A percentile compares a stretch with the other conserved stretches of the same genome.
These are phyloP conservation scores for Spongia lamella DNA, from an alignment of 37 sponge, comb jelly and placozoan genomes.

Conservation along the genomic window DNA sequence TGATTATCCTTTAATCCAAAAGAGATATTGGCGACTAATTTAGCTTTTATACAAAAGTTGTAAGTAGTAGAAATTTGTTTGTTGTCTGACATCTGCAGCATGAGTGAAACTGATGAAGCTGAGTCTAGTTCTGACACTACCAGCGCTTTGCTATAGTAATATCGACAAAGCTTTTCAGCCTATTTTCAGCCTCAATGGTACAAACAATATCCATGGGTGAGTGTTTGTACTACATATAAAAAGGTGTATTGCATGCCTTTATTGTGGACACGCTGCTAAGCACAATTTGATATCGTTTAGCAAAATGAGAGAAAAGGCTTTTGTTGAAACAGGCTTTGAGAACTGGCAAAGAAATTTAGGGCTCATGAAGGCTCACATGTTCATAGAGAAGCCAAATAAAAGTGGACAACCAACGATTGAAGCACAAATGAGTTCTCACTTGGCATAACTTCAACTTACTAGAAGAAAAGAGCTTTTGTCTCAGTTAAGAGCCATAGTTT, in stretches of 20 bases:
- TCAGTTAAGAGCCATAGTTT: conserved; percentile 44
- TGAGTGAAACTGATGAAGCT: too few relatives aligned
- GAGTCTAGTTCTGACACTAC: conserved; percentile 9
- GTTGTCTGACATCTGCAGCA: too few relatives aligned
- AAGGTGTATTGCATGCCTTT: conserved; percentile 41
- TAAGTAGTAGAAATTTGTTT: too few relatives aligned
- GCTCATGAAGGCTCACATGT: conserved; percentile 39
- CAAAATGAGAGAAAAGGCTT: conserved; percentile 41
- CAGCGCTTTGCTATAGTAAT: conserved; percentile 30
- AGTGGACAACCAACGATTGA: conserved; percentile 43
- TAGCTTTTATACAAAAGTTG: too few relatives aligned
- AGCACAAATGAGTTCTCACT: conserved; percentile 19
- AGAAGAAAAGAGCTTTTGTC: conserved; percentile 46
- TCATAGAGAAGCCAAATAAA: conserved; percentile 52
- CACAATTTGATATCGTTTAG: conserved; percentile 54
- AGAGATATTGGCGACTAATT: too few relatives aligned
- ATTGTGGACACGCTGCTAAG: conserved; percentile 32
- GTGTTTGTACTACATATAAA: conserved; percentile 30
- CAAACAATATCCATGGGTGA: conserved; percentile 41
- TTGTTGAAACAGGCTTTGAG: conserved; percentile 44
- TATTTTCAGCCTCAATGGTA: conserved; percentile 41
- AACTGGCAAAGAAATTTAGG: conserved; percentile 43
- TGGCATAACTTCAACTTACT: conserved; percentile 27
- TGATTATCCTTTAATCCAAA: too few relatives aligned
- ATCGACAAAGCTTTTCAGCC: conserved; percentile 36